phyloP scores from a whole-genome alignment of 1,140 invertebrate species.

The Drosophila repletoides region DNA sequence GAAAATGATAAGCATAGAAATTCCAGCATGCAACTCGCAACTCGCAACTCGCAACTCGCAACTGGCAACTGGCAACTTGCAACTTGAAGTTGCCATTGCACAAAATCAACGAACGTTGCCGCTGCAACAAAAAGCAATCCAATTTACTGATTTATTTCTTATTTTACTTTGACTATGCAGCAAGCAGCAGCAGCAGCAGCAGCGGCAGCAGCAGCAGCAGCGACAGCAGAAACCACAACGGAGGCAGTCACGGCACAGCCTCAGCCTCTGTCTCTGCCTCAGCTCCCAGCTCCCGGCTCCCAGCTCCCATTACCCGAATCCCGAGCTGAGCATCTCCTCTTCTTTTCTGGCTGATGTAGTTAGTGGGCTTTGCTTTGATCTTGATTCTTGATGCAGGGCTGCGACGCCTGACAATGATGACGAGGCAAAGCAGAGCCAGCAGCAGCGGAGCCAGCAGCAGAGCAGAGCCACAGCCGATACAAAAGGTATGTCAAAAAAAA shows the following conservation, averaged over 20 bases:
- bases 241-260: conserved; percentile 64
- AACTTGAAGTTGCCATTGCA: conserved; percentile 58
- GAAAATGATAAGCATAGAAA: conserved; percentile 78
- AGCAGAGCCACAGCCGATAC: conserved; percentile 45
- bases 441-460: conserved; percentile 20
- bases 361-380: conserved; percentile 79
- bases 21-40: conserved; percentile 65
- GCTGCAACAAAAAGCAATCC: conserved; percentile 74
- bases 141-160: conserved; percentile 81
- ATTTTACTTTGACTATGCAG: conserved; percentile 79
- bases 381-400: conserved; percentile 68
- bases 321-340: neutral
- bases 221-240: conserved; percentile 59
- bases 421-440: conserved; percentile 66
- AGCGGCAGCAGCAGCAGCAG: conserved; percentile 14
- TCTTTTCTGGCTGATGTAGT: conserved; percentile 55
- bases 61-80: conserved; percentile 38
- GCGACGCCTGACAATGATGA: conserved; percentile 77
- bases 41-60: conserved; percentile 11
- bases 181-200: conserved; percentile 19
- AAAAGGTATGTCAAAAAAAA: conserved; percentile 55
- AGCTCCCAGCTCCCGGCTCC: conserved; percentile 8
- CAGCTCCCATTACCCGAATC: neutral
- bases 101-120: conserved; percentile 59
- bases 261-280: conserved; percentile 24